Conservation (phyloP, 2,888 invertebrate genomes). For the Syrista parreyssii region DNA sequence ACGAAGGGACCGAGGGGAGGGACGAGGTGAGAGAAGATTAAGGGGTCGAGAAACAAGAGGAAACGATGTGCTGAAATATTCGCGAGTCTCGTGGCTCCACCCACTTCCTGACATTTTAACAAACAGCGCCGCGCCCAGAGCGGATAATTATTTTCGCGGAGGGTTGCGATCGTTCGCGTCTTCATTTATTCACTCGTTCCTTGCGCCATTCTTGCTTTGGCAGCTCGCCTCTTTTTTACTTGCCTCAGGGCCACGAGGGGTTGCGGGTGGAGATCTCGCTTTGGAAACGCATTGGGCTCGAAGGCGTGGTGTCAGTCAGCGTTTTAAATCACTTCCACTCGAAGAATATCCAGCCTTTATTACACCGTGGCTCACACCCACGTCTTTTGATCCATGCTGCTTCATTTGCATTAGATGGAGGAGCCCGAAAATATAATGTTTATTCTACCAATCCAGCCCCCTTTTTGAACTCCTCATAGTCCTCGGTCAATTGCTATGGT, state of each 20-base stretch:
- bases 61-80: constrained; percentile 33
- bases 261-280: constrained; percentile 42
- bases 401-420: background rate
- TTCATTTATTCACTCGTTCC: constrained; percentile 4
- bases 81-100: constrained; percentile 30
- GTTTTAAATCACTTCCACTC: constrained; percentile 62
- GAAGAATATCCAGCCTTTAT: constrained; percentile 25
- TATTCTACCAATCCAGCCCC: background rate
- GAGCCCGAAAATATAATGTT: background rate
- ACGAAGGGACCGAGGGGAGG: background rate
- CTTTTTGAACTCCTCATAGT: background rate
- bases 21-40: background rate
- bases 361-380: background rate
- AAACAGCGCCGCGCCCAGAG: constrained; percentile 58
- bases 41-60: background rate
- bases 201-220: constrained; percentile 9
- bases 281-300: constrained; percentile 7
- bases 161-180: constrained; percentile 21
- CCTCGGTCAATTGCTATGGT: no score
- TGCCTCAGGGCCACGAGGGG: constrained; percentile 12
- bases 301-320: constrained; percentile 50
- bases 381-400: background rate
- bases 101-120: constrained; percentile 53
- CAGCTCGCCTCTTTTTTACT: background rate
- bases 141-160: constrained; percentile 62